These are phyloP conservation scores for Lagopus leucura DNA, from an alignment of 2,113 vertebrate species.

Conservation along the genomic window DNA sequence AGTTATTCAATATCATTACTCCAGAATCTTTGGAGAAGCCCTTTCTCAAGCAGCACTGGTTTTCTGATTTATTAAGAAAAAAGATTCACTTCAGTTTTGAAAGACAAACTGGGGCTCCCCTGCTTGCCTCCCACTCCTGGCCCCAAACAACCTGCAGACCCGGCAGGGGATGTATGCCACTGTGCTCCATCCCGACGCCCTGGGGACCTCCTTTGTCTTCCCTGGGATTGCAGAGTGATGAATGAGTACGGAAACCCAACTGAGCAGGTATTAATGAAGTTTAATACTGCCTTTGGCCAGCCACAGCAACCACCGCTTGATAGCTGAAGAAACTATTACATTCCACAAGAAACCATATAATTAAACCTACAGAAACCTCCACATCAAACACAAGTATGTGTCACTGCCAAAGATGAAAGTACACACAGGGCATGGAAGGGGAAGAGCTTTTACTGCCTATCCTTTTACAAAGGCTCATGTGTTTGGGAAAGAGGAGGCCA, in stretches of 20 bases:
- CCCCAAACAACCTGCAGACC: background rate
- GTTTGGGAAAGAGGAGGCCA: constrained; percentile 36
- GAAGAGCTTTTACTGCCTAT: constrained; percentile 36
- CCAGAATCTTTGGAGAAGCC: background rate
- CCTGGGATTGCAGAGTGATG: background rate
- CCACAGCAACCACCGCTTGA: constrained; percentile 34
- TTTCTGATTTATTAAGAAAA: background rate
- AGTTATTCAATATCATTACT: background rate
- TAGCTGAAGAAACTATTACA: constrained; percentile 40
- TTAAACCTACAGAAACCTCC: constrained; percentile 60
- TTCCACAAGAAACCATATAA: constrained; percentile 62
- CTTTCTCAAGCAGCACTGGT: accelerated
- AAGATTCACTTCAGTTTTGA: background rate
- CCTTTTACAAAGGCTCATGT: constrained; percentile 55
- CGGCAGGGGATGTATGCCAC: accelerated
- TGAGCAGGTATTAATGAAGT: constrained; percentile 42
- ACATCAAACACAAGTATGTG: constrained; percentile 57
- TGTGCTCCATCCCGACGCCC: background rate
- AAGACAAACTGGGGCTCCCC: background rate
- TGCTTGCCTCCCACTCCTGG: background rate
- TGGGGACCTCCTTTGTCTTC: background rate
- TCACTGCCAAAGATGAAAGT: constrained; percentile 59
- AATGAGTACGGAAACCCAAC: constrained; percentile 30
- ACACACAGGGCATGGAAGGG: background rate
- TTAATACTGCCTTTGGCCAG: constrained; percentile 46